Evolutionary conservation across 2,113 vertebrate genomes (phyloP).

Genomic region (Macquaria australasica): DNA sequence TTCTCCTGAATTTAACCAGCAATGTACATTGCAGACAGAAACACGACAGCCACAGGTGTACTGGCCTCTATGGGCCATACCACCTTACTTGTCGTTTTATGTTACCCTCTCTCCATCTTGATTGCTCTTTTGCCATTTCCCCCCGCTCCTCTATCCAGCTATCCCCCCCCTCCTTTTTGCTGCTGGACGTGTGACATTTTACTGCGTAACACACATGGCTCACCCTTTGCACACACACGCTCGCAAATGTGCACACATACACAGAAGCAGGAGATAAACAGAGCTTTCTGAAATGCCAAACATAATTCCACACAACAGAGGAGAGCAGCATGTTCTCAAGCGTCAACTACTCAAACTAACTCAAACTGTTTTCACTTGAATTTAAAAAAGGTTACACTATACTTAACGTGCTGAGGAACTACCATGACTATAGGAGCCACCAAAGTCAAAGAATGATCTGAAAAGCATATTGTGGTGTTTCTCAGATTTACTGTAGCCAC

Average conservation of each 20-base stretch:
- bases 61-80: not conserved
- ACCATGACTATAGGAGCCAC: not conserved
- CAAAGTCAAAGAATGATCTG: not conserved
- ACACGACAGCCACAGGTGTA: constrained; percentile 6
- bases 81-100: constrained; percentile 21
- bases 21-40: not conserved
- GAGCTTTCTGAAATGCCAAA: constrained; percentile 67
- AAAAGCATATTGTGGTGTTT: not conserved
- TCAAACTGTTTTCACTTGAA: constrained; percentile 26
- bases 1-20: not conserved
- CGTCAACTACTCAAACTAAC: constrained; percentile 8
- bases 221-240: not conserved
- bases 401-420: not conserved
- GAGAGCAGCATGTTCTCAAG: constrained; percentile 29
- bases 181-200: constrained; percentile 58
- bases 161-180: constrained; percentile 6
- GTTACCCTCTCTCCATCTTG: constrained; percentile 39
- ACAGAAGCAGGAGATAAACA: constrained; percentile 43
- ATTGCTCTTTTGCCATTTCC: constrained; percentile 40
- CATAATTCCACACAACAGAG: constrained; percentile 56
- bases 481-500: not conserved
- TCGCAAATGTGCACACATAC: not conserved
- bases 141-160: constrained; percentile 36
- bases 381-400: constrained; percentile 22
- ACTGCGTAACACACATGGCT: constrained; percentile 10